Base-by-base conservation (phyloP, 2,113 vertebrate species). In the Zapornia atra region DNA sequence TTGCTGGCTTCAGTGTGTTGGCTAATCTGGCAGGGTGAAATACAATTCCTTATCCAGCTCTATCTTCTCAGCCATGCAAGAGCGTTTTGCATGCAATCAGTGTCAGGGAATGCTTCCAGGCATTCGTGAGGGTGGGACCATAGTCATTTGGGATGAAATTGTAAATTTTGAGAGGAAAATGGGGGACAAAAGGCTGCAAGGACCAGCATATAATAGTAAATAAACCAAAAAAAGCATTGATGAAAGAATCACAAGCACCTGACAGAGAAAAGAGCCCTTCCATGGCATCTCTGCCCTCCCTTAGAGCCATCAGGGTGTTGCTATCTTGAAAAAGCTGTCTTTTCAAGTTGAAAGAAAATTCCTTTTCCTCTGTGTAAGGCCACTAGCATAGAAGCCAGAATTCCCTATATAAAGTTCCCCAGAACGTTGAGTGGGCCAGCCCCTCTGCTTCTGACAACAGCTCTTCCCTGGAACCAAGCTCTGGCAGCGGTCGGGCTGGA, bases 51-150 rank as follows among this genome's bases (percentile, higher is more conserved):
- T 64, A 46, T 59, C 90, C 71, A 92, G 70, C 56, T 82, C 53
- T 14, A 2, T 86, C 79, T 82, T 57, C 80, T 57, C 76, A 80
- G 80, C 76, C 36, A 28, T 0, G 0, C 42, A 44, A 72, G 33
- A 66, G 78, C 4, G 0, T n/a, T 59, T 92, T 36, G 17, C 48
- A 10, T n/a, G 57, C 68, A 59, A 19, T 63, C 76, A 54, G 25
- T 56, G 64, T 80, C 59, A 40, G 88, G 82, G 89, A 90, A 82
- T 10, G 42, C 20, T 91, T 91, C 83, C 86, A 94, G 83, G n/a
- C 48, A 11, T 29, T 92, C 57, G 36, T 71, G 53, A 75, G 80
- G 86, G 79, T 34, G 63, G 48, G 36, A 82, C 53, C 61, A 46
- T 18, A 38, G 5, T 64, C 42, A 56, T 68, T 86, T 82, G 59